Evolutionary conservation across 1,140 invertebrate species (phyloP), one percentile per base, ranked within the genome.

Genomic region (Ceratitis capitata): DNA sequence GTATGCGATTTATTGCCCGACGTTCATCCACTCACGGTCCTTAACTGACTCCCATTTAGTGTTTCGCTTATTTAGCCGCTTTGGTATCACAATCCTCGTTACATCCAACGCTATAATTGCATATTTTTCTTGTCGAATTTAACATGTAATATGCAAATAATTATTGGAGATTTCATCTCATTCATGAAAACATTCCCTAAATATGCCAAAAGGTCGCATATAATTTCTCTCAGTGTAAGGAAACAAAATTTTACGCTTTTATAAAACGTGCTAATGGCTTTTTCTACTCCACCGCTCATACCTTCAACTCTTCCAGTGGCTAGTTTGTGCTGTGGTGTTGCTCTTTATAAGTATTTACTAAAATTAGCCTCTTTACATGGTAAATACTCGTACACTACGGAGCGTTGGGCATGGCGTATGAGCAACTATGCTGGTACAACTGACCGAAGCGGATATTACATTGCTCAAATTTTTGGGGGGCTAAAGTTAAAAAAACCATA

Each of bases 391-490:
- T n/a, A n/a, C n/a, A n/a, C n/a, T n/a, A n/a, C n/a, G n/a, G n/a
- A n/a, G 12, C 26, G 14, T n/a, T 7, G 32, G 64, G 10, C 32
- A 35, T 23, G 64, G 32, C 32, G 64, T 69, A 69, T 69, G 35
- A 9, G 64, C 64, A 69, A 69, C 64, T 26, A 12, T 69, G 64
- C 26, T 39, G 1, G 64, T 39, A 39, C 35, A 69, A 69, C 64
- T 69, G 64, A 69, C 64, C 64, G 16, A 12, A 42, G 64, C 64
- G 64, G 64, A 42, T 69, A 69, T 69, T 69, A 69, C 32, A n/a
- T 35, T 69, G 64, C 32, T 69, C 9, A 69, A 69, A 69, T 69
- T 69, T 69, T 39, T n/a, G n/a, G n/a, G n/a, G 32, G 35, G n/a
- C 35, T 7, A 19, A 39, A 69, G 29, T 69, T 69, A 69, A 42